A percentile compares a stretch with the other conserved stretches of the same genome.
Conservation (phyloP, 1,140 invertebrate species). For the Bathynomus jamesi region DNA sequence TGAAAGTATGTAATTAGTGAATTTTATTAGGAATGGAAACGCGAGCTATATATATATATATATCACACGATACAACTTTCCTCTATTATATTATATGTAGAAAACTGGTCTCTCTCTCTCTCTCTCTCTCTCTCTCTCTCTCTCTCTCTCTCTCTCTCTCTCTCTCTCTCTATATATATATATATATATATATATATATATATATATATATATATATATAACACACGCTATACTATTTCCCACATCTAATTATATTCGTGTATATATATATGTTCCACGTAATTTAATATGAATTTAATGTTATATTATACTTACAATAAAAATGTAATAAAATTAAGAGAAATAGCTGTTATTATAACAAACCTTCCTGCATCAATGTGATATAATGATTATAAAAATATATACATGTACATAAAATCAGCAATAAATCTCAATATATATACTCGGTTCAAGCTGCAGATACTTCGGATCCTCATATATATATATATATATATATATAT, state of each 20-base stretch:
- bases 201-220: too few relatives aligned
- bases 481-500: constrained; percentile 4
- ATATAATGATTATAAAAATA: background rate
- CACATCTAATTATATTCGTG: background rate
- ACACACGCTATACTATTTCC: too few relatives aligned
- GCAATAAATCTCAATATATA: background rate
- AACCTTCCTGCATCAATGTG: too few relatives aligned
- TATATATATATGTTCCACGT: too few relatives aligned
- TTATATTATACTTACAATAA: too few relatives aligned
- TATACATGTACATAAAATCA: background rate
- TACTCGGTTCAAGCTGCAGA: too few relatives aligned
- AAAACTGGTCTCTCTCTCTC: constrained; percentile 5
- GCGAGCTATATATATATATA: background rate
- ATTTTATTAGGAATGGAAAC: background rate
- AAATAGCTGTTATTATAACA: too few relatives aligned
- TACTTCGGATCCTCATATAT: background rate
- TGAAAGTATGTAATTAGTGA: background rate
- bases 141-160: constrained; percentile 14
- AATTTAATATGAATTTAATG: too few relatives aligned
- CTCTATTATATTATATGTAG: constrained; percentile 7
- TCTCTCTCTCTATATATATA: constrained; percentile 5
- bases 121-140: constrained; percentile 7
- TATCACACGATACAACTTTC: background rate
- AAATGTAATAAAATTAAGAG: too few relatives aligned
- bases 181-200: too few relatives aligned